Evolutionary conservation across 2,888 invertebrate species (phyloP).

Genomic region (Drosophila lacicola): DNA sequence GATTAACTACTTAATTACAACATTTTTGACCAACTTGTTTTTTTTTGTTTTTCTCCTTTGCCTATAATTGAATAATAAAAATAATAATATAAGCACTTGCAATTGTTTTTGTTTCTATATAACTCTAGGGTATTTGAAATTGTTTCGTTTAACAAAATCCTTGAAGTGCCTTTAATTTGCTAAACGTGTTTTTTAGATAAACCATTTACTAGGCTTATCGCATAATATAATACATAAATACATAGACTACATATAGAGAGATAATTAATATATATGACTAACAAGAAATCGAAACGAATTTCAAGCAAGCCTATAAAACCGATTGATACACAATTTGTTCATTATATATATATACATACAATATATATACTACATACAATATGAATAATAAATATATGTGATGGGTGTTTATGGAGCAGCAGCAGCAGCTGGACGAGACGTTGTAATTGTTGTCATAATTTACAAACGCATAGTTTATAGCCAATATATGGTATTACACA

Average conservation of each 20-base stretch:
- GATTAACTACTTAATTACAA: conserved; percentile 3
- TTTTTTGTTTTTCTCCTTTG: conserved; percentile 24
- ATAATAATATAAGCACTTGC: conserved; percentile 20
- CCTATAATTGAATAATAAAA: conserved; percentile 22
- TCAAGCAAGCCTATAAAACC: conserved; percentile 50
- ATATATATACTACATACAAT: conserved; percentile 19
- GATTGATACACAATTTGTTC: conserved; percentile 36
- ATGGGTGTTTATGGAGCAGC: conserved; percentile 22
- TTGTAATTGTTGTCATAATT: conserved; percentile 44
- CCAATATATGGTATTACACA: conserved; percentile 47
- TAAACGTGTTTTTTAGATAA: conserved; percentile 75
- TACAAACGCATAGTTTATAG: conserved; percentile 37
- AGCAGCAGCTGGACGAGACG: conserved; percentile 4
- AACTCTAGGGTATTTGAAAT: conserved; percentile 48
- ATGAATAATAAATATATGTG: conserved; percentile 27
- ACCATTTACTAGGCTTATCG: conserved; percentile 64
- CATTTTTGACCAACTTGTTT: neutral
- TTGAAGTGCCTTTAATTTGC: conserved; percentile 79
- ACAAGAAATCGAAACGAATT: conserved; percentile 59
- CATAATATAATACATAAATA: conserved; percentile 38
- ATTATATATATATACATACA: conserved; percentile 22
- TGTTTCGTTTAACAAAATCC: conserved; percentile 70
- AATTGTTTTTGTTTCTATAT: conserved; percentile 52
- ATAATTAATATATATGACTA: conserved; percentile 27
- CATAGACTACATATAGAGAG: conserved; percentile 28